Base-by-base conservation (phyloP, 2,797 vertebrate genomes). In the Hippoglossus hippoglossus region DNA sequence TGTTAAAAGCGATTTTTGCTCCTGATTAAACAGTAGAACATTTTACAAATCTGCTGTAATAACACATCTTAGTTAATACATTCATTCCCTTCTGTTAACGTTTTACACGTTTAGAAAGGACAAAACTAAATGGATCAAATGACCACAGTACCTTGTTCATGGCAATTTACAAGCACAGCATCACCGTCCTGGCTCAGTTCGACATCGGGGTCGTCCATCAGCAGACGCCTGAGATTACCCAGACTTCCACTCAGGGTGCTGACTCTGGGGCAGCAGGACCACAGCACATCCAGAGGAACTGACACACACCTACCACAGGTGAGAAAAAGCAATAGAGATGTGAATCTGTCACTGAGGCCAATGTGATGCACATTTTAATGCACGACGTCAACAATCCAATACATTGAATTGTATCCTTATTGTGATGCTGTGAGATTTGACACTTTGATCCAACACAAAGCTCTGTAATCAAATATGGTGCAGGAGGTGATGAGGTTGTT, bases 201-300 rank as follows among this genome's bases (percentile, higher is more conserved):
- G 6, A 97, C 88, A 4, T 74, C 22, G 0, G 87, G 75, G 0
- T 89, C 78, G 1, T 91, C 93, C 28, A 80, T 85, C 63, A 99
- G 87, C 9, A 95, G 73, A 10, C 77, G 81, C 44, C 81, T 34
- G 34, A 99, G 93, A 6, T 80, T 91, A 56, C 84, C 77, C 1
- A 96, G 64, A 3, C 77, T 95, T 21, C 92, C 93, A 72, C 96
- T 96, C 36, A 99, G 87, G 2, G 63, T 71, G 7, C 75, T 89
- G 73, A 99, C 83, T 86, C 88, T 95, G 39, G 96, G 94, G 59
- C 77, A 89, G 60, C 88, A 82, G 49, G 91, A 90, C 80, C 97
- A 96, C 22, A 99, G 84, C 52, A 87, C 83, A 63, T 6, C 52
- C 78, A 99, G 92, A 50, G 97, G 96, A 11, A 99, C 79, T 6